These are phyloP conservation scores for Venusia cambrica DNA, from an alignment of 2,888 invertebrate genomes.

Conservation along the genomic window DNA sequence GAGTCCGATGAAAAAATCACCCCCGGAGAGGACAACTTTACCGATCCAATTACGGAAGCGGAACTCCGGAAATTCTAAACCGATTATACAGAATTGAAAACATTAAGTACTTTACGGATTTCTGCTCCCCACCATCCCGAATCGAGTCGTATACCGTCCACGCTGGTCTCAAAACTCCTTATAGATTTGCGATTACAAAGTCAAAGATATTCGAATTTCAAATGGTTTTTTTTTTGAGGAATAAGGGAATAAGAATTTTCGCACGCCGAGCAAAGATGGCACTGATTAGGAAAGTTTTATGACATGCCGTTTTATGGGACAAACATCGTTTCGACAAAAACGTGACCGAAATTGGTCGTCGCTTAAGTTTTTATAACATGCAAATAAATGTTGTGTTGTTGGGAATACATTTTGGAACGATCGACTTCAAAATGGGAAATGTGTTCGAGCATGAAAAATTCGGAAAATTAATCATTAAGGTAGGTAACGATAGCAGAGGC, in stretches of 20 bases:
- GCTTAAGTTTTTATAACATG: constrained; percentile 35
- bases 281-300: constrained; percentile 75
- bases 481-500: too few relatives aligned
- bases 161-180: constrained; percentile 46
- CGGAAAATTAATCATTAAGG: too few relatives aligned
- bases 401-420: constrained; percentile 1
- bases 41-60: constrained; percentile 76
- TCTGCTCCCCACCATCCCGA: constrained; percentile 40
- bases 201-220: constrained; percentile 74
- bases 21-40: constrained; percentile 55
- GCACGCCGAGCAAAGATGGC: constrained; percentile 57
- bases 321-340: constrained; percentile 55
- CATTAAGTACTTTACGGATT: constrained; percentile 77
- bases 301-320: constrained; percentile 56
- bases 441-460: neutral
- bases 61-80: constrained; percentile 79
- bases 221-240: constrained; percentile 73
- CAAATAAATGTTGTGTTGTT: constrained; percentile 32
- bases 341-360: constrained; percentile 54
- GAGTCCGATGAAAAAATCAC: constrained; percentile 62
- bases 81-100: constrained; percentile 81
- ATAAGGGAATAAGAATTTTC: constrained; percentile 60
- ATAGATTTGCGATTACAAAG: constrained; percentile 53
- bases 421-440: constrained; percentile 1
- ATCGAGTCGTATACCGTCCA: constrained; percentile 50